Base-by-base conservation (phyloP, 1,140 invertebrate genomes). In the Palaemon carinicauda region DNA sequence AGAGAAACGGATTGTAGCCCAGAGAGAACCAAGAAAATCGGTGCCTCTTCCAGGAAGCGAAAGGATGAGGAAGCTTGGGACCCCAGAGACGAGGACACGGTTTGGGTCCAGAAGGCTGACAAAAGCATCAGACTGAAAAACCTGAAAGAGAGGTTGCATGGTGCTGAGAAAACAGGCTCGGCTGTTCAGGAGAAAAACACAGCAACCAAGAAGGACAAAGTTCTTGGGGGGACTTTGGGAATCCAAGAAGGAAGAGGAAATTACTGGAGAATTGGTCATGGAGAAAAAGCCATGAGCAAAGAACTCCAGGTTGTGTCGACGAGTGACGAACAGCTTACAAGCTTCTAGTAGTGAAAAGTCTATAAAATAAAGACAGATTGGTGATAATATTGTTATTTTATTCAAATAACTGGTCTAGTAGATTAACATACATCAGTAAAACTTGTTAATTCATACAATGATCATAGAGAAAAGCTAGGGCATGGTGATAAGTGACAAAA, bases 191-290 rank as follows among this genome's bases (percentile, higher is more conserved):
- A 41, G 15, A 85, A 78, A 21, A 85, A 17, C 14, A 24, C 21
- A 14, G 21, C 29, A 27, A 24, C 50, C n/a, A 71, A 17, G 56
- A 78, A 56, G 53, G 56, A 86, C 53, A n/a, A 60, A 52, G 10
- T 29, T 33, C 52, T 54, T 17, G 27, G 53, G n/a, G 65, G 51
- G 29, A 33, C 54, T 19, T 15, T 29, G 15, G 69, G 17, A 31
- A 31, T 29, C 15, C 69, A 73, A 29, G n/a, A 73, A 7, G n/a
- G n/a, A 31, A 31, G 33, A 73, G 69, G 77, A 41, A 86, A 80
- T 29, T 86, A 86, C 60, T 86, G 83, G 83, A 79, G 83, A 17
- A 86, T 86, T 29, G 83, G 83, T 1, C 80, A 86, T 21, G 83
- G 83, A 14, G 83, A 80, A 12, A 52, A 27, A n/a, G 60, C 60